These are phyloP conservation scores for Melospiza georgiana DNA, from an alignment of 2,113 vertebrate species.

Conservation along the genomic window DNA sequence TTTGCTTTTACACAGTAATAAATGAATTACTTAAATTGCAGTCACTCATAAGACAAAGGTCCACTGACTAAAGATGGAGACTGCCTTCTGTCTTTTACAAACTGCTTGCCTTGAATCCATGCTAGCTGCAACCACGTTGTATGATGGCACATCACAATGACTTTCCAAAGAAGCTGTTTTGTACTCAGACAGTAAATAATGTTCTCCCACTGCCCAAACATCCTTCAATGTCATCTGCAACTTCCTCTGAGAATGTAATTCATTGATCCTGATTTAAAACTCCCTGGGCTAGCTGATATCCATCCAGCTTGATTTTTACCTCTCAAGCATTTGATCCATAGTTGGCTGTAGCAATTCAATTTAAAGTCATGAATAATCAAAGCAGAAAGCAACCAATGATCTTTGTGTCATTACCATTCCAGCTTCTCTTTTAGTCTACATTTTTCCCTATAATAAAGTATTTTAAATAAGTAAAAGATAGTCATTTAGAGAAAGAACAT, in stretches of 20 bases:
- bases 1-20: not conserved
- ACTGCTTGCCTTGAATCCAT: not conserved
- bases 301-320: not conserved
- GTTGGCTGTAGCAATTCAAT: not conserved
- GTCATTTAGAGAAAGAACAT: not conserved
- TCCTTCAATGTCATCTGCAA: not conserved
- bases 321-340: rapidly evolving
- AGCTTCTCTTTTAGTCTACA: not conserved
- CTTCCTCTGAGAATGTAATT: not conserved
- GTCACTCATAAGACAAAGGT: not conserved
- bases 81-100: not conserved
- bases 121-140: not conserved
- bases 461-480: not conserved
- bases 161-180: not conserved
- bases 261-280: not conserved
- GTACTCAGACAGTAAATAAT: not conserved
- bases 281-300: not conserved
- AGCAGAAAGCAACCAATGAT: not conserved
- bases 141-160: not conserved
- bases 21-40: not conserved
- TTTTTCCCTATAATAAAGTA: not conserved
- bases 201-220: not conserved
- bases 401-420: not conserved
- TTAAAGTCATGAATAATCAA: not conserved
- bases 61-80: not conserved